Base-by-base conservation (phyloP, 1,140 invertebrate species). In the Oedothorax gibbosus region DNA sequence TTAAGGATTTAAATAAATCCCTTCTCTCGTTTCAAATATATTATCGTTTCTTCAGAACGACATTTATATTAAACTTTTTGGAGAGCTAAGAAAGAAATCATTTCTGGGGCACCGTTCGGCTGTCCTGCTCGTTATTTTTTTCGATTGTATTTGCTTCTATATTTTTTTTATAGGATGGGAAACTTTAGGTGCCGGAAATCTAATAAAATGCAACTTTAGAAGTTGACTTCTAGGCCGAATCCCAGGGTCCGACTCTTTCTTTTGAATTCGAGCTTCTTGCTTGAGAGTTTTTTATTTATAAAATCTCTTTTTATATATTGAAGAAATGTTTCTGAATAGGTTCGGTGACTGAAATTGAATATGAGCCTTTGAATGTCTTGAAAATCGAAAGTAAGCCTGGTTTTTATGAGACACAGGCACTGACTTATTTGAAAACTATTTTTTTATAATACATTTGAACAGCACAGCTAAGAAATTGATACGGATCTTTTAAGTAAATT, bases 121-220 rank as follows among this genome's bases (percentile, higher is more conserved):
- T 12, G 64, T 66, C 64, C 5, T 66, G 18, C 20, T 66, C 64
- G 18, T 21, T 10, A 66, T 66, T 21, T 66, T 66, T 66, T 66
- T 6, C 18, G 9, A 20, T 66, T 66, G 20, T 66, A 35, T 9
- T 21, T 35, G 14, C 18, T 53, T 51, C 15, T 71, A 12, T 21
- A 7, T 66, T 66, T 20, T 14, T 75, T 75, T 57, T 75, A 56
- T 51, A 75, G 18, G 64, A 66, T 66, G 64, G 21, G 72, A 75
- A 75, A 57, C 72, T 75, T 75, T 75, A 57, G 65, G 50, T 20
- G 51, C 54, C 18, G 72, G 20, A 75, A 75, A 75, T 75, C 72
- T 57, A 75, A 75, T 75, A 75, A 75, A 75, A 75, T 75, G 72
- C n/a, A 75, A 75, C 72, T 75, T 57, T 57, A 57, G 72, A 75